These are phyloP conservation scores for Congeria kusceri DNA, from an alignment of 2,888 invertebrate genomes.

Conservation along the genomic window DNA sequence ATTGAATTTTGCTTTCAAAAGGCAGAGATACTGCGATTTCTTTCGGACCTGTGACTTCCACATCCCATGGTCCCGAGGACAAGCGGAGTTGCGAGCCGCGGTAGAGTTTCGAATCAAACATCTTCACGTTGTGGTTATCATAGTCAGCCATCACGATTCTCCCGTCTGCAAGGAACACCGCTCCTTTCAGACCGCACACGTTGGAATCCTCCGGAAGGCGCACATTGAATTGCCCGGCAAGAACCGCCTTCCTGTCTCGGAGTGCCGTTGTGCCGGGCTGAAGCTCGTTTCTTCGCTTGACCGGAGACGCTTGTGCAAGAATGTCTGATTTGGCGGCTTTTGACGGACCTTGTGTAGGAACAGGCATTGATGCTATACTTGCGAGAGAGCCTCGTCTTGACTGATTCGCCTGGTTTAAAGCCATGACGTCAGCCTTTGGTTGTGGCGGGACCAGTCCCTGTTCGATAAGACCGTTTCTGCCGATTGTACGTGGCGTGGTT, in stretches of 20 bases:
- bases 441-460: constrained; percentile 36
- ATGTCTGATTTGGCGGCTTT: constrained; percentile 34
- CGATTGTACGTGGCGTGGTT: constrained; percentile 46
- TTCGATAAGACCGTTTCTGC: constrained; percentile 46
- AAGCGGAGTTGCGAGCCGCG: constrained; percentile 48
- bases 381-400: constrained; percentile 36
- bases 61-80: constrained; percentile 61
- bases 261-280: constrained; percentile 30
- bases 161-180: constrained; percentile 49
- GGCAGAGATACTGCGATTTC: constrained; percentile 59
- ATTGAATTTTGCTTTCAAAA: constrained; percentile 63
- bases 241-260: constrained; percentile 47
- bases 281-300: constrained; percentile 51
- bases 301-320: constrained; percentile 53
- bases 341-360: constrained; percentile 10
- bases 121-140: constrained; percentile 60
- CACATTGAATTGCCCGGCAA: constrained; percentile 59
- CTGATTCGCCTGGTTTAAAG: constrained; percentile 23
- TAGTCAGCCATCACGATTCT: constrained; percentile 58
- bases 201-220: constrained; percentile 46
- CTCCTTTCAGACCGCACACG: constrained; percentile 54
- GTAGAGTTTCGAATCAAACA: constrained; percentile 61
- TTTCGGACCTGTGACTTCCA: constrained; percentile 53
- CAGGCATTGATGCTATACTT: constrained; percentile 35
- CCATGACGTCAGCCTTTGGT: constrained; percentile 29